phyloP scores from a whole-genome alignment of 1,140 invertebrate genomes.

The Thalassaphorura encarpata region DNA sequence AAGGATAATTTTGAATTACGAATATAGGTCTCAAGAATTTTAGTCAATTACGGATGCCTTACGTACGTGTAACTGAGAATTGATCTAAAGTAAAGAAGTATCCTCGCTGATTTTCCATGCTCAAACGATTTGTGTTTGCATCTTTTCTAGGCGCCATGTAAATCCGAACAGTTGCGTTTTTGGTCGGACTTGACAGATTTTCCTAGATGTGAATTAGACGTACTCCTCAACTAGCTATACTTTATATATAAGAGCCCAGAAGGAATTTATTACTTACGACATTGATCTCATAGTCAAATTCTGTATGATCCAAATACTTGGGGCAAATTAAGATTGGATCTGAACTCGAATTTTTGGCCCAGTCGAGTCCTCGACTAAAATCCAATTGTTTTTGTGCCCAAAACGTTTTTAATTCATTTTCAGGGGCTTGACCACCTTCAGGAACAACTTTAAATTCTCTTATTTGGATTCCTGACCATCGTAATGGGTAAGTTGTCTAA shows the following conservation, averaged over 20 bases:
- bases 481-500: neutral
- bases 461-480: neutral
- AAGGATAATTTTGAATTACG: too few relatives aligned
- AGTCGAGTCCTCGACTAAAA: neutral
- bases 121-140: neutral
- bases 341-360: neutral
- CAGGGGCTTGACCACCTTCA: too few relatives aligned
- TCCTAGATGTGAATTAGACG: too few relatives aligned
- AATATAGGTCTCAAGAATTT: too few relatives aligned
- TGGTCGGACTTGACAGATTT: neutral
- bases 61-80: neutral
- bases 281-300: conserved; percentile 1
- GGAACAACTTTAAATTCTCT: neutral
- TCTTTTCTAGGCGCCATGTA: neutral
- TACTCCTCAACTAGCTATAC: too few relatives aligned
- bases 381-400: neutral
- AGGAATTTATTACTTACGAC: too few relatives aligned
- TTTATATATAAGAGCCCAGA: too few relatives aligned
- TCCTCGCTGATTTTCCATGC: neutral
- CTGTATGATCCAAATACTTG: conserved; percentile 8
- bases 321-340: neutral
- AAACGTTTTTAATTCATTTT: conserved; percentile 1
- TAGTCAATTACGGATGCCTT: too few relatives aligned
- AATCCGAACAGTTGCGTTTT: neutral
- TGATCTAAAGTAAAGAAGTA: neutral